phyloP scores from a whole-genome alignment of 2,797 vertebrate genomes.

The Cossypha polioptera region DNA sequence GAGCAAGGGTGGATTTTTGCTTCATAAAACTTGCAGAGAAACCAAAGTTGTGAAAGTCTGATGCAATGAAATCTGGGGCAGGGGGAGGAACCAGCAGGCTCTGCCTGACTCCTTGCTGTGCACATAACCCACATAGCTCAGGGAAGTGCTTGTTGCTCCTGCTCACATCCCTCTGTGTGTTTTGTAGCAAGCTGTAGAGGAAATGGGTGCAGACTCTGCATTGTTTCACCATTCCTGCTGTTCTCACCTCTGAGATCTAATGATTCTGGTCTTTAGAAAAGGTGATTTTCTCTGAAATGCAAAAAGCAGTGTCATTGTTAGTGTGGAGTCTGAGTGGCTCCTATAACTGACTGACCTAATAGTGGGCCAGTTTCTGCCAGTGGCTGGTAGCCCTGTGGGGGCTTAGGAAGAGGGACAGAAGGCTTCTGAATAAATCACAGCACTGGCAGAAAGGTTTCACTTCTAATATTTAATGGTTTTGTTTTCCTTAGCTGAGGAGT shows the following conservation, averaged over 20 bases:
- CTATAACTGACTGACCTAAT: fast-evolving
- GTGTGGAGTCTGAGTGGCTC: not conserved
- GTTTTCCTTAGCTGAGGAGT: not conserved
- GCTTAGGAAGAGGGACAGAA: not conserved
- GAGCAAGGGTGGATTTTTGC: not conserved
- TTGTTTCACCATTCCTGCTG: fast-evolving
- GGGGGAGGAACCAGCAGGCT: not conserved
- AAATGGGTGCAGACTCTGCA: not conserved
- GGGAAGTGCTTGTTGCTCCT: not conserved
- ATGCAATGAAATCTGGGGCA: not conserved
- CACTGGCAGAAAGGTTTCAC: not conserved
- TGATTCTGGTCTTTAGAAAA: not conserved
- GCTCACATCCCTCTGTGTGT: fast-evolving
- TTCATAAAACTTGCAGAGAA: not conserved
- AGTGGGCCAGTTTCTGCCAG: not conserved
- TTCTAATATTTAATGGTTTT: not conserved
- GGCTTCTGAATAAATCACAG: not conserved
- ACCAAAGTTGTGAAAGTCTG: not conserved
- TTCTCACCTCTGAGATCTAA: not conserved
- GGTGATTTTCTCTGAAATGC: not conserved
- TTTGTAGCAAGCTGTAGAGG: not conserved
- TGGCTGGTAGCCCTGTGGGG: not conserved
- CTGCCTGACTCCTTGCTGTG: not conserved
- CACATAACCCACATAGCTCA: not conserved
- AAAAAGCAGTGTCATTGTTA: fast-evolving